Conservation (phyloP, 2,888 invertebrate genomes). For the Drosophila helvetica region DNA sequence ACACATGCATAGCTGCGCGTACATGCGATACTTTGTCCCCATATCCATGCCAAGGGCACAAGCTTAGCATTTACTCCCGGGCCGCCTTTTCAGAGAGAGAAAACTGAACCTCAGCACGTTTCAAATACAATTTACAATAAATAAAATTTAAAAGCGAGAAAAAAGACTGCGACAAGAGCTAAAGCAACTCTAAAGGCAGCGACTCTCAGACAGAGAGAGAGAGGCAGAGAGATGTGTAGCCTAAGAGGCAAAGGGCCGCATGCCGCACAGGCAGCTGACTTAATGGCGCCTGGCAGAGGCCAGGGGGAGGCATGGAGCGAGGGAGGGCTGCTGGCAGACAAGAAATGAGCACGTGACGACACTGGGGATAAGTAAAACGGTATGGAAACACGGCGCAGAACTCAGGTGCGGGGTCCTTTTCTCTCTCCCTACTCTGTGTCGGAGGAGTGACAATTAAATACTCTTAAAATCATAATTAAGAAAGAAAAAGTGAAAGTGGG, state of each 20-base stretch:
- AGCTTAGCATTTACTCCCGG: slow-evolving; percentile 43
- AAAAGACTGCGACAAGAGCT: slow-evolving; percentile 42
- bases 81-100: slow-evolving; percentile 9
- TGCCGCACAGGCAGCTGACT: slow-evolving; percentile 41
- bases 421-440: not conserved
- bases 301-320: not conserved
- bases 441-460: slow-evolving; percentile 38
- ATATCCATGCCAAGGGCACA: slow-evolving; percentile 57
- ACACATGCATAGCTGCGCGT: slow-evolving; percentile 17
- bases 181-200: slow-evolving; percentile 50
- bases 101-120: slow-evolving; percentile 77
- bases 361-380: slow-evolving; percentile 56
- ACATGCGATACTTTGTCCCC: slow-evolving; percentile 28
- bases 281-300: slow-evolving; percentile 51
- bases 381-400: slow-evolving; percentile 26
- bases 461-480: slow-evolving; percentile 12
- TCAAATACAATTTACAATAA: slow-evolving; percentile 80
- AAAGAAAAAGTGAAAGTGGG: not conserved
- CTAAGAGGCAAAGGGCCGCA: not conserved
- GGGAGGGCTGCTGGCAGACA: slow-evolving; percentile 9
- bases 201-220: slow-evolving; percentile 22
- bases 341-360: slow-evolving; percentile 64
- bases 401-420: slow-evolving; percentile 1
- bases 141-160: slow-evolving; percentile 77
- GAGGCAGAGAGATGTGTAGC: slow-evolving; percentile 13